These are phyloP conservation scores for Myotis brandtii DNA, from an alignment of 2,113 vertebrate genomes.

Conservation along the genomic window DNA sequence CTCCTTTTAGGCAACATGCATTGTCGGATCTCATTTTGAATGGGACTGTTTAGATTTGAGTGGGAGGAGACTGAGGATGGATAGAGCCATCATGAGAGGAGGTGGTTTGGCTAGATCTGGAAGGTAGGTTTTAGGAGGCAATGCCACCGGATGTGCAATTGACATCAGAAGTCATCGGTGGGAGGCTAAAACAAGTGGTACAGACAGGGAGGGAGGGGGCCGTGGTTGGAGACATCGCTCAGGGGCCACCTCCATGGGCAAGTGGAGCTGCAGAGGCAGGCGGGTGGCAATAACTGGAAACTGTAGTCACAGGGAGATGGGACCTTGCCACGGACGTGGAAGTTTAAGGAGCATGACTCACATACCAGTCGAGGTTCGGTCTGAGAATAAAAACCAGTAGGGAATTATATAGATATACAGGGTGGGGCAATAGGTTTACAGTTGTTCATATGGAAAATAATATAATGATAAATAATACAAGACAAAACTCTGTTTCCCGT, in stretches of 20 bases:
- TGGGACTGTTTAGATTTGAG: neutral
- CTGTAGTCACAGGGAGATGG: neutral
- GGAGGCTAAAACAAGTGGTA: neutral
- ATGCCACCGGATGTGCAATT: neutral
- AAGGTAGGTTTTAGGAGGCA: neutral
- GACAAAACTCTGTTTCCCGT: neutral
- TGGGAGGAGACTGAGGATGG: neutral
- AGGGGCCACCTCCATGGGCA: neutral
- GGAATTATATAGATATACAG: neutral
- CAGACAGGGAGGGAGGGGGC: neutral
- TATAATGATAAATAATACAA: neutral
- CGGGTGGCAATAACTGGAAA: neutral
- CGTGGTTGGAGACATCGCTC: neutral
- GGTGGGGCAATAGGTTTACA: neutral
- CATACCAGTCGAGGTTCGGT: neutral
- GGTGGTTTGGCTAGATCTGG: neutral
- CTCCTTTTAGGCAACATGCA: no score
- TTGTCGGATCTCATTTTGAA: neutral
- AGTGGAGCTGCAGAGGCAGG: neutral
- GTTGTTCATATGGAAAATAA: neutral
- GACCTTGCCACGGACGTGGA: neutral
- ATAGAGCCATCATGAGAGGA: neutral
- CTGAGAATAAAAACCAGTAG: neutral
- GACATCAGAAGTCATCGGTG: neutral
- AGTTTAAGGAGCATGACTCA: neutral